Evolutionary conservation across 2,797 vertebrate genomes (phyloP).

Genomic region (Adrianichthys oophorus): DNA sequence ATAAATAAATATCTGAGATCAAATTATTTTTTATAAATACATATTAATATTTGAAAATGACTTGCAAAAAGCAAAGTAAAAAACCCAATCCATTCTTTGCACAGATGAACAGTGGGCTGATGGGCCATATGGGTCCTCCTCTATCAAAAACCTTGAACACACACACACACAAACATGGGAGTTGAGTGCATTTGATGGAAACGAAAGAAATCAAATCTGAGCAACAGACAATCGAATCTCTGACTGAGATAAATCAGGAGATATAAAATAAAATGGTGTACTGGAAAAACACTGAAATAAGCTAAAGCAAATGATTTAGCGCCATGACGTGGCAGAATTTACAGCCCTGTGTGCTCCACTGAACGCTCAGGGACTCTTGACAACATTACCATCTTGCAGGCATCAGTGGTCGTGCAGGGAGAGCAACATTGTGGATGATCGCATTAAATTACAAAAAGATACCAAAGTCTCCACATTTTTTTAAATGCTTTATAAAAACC

Average conservation of each 20-base stretch:
- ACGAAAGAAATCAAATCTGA: not conserved
- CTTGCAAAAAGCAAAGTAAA: not conserved
- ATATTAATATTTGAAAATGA: constrained; percentile 1
- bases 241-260: not conserved
- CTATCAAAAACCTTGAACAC: constrained; percentile 27
- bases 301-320: constrained; percentile 2
- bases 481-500: too few species aligned
- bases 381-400: constrained; percentile 4
- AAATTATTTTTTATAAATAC: not conserved
- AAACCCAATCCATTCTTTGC: constrained; percentile 12
- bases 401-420: too few species aligned
- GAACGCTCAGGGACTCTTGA: constrained; percentile 39
- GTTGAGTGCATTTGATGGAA: constrained; percentile 6
- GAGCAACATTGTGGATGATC: too few species aligned
- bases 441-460: too few species aligned
- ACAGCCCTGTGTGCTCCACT: constrained; percentile 19
- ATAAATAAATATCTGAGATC: too few species aligned
- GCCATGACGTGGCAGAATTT: constrained; percentile 45
- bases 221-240: not conserved
- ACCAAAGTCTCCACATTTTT: too few species aligned
- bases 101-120: constrained; percentile 53
- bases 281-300: constrained; percentile 8
- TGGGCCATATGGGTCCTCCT: constrained; percentile 20
- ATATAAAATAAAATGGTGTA: not conserved
- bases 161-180: constrained; percentile 17